Conservation (phyloP, 30 jellyfish, hydroid and myxozoan genomes). For the Sanderia malayensis region DNA sequence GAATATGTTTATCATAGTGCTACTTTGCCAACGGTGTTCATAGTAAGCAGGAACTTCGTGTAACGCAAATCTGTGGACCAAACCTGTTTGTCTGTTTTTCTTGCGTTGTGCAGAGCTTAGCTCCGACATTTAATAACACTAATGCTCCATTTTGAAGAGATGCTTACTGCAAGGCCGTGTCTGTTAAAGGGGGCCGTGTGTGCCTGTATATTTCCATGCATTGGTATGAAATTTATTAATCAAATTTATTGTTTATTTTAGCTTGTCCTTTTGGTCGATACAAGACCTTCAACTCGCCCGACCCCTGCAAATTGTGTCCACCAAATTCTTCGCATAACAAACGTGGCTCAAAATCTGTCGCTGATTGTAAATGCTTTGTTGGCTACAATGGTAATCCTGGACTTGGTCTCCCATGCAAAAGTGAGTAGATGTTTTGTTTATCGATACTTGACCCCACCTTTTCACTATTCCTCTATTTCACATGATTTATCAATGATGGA, state of each 20-base stretch:
- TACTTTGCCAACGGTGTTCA: too few species aligned
- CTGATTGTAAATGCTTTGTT: conserved; percentile 70
- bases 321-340: conserved; percentile 50
- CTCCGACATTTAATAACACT: too few species aligned
- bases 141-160: too few species aligned
- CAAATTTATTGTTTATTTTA: conserved; percentile 9
- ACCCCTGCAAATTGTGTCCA: conserved; percentile 94
- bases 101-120: too few species aligned
- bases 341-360: conserved; percentile 62
- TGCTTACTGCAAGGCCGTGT: too few species aligned
- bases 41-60: too few species aligned
- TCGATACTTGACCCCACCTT: not conserved
- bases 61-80: too few species aligned
- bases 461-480: not conserved
- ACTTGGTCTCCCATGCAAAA: conserved; percentile 66
- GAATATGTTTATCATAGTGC: too few species aligned
- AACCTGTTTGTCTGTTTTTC: too few species aligned
- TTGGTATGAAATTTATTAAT: too few species aligned
- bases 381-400: conserved; percentile 96
- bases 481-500: not conserved
- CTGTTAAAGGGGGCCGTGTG: too few species aligned
- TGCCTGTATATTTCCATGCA: too few species aligned
- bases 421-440: conserved; percentile 23
- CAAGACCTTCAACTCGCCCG: conserved; percentile 89
- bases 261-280: conserved; percentile 88